Evolutionary conservation across 2,888 invertebrate species (phyloP).

Genomic region (Endomychus coccineus): DNA sequence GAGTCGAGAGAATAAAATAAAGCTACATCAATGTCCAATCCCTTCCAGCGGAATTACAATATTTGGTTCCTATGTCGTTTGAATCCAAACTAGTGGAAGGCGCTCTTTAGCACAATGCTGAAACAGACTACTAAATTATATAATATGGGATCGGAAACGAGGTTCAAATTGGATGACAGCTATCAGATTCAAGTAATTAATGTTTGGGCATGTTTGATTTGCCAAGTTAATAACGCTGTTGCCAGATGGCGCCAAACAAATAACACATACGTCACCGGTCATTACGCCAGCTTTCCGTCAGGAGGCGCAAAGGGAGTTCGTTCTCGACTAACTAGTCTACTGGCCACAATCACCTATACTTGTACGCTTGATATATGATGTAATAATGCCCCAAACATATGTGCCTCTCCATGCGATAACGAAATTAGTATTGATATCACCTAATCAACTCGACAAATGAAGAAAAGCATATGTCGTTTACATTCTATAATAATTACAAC

Average conservation of each 20-base stretch:
- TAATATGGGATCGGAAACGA: slow-evolving; percentile 7
- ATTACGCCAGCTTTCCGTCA: slow-evolving; percentile 30
- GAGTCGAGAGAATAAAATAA: too few relatives aligned
- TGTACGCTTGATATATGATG: slow-evolving; percentile 45
- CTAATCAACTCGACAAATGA: slow-evolving; percentile 44
- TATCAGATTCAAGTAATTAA: slow-evolving; percentile 42
- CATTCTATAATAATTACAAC: slow-evolving; percentile 23
- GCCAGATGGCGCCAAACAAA: slow-evolving; percentile 48
- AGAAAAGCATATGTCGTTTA: slow-evolving; percentile 42
- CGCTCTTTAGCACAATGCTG: too few relatives aligned
- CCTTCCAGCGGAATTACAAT: too few relatives aligned
- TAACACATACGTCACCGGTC: slow-evolving; percentile 46
- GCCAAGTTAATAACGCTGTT: slow-evolving; percentile 47
- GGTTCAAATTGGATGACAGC: slow-evolving; percentile 20
- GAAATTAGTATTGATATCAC: slow-evolving; percentile 44
- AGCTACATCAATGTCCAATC: too few relatives aligned
- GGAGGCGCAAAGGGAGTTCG: slow-evolving; percentile 8
- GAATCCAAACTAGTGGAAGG: too few relatives aligned
- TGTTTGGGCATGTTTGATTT: slow-evolving; percentile 47
- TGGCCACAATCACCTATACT: slow-evolving; percentile 43
- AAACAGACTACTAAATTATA: too few relatives aligned
- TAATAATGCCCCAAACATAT: slow-evolving; percentile 46
- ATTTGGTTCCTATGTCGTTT: too few relatives aligned
- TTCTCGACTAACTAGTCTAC: slow-evolving; percentile 31
- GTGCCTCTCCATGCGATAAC: slow-evolving; percentile 43